These are phyloP conservation scores for Unio pictorum DNA, from an alignment of 2,888 invertebrate genomes.

Conservation along the genomic window DNA sequence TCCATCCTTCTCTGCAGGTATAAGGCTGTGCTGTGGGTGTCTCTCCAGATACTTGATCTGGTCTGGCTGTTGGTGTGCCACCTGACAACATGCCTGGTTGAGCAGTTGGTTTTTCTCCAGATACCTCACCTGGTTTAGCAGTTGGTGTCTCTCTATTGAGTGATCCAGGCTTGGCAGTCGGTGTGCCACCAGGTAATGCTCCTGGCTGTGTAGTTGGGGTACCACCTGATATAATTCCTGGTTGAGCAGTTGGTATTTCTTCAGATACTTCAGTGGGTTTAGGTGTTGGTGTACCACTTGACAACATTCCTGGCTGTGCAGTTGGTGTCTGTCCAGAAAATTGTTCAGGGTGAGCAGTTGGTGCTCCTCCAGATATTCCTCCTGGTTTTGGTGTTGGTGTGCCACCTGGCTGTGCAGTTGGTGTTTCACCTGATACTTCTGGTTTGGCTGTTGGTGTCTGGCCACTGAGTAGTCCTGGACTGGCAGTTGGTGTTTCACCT, in stretches of 20 bases:
- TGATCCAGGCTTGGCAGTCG: conserved; percentile 10
- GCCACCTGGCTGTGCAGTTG: conserved; percentile 18
- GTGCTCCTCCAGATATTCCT: conserved; percentile 18
- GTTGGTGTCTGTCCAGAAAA: conserved; percentile 14
- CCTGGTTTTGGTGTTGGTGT: conserved; percentile 29
- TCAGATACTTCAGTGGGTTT: conserved; percentile 13
- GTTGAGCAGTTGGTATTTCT: conserved; percentile 16
- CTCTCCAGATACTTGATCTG: conserved; percentile 11
- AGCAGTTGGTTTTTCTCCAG: conserved; percentile 15
- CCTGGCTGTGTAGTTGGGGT: conserved; percentile 10
- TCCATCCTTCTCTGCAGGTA: conserved; percentile 66
- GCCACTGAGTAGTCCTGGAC: conserved; percentile 7
- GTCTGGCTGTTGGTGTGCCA: conserved; percentile 6
- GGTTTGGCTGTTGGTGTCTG: conserved; percentile 13
- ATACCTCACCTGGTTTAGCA: conserved; percentile 7
- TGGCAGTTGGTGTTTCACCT: conserved; percentile 19
- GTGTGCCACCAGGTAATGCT: conserved; percentile 8
- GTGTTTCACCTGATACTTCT: conserved; percentile 11
- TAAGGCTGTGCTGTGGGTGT: conserved; percentile 9
- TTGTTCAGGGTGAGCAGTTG: conserved; percentile 24
- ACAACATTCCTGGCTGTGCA: not conserved
- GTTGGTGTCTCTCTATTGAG: conserved; percentile 1
- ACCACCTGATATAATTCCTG: conserved; percentile 8
- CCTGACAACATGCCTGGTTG: not conserved
- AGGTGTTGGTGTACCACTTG: conserved; percentile 17